Base-by-base conservation (phyloP, 1,140 invertebrate species). In the Maconellicoccus hirsutus region DNA sequence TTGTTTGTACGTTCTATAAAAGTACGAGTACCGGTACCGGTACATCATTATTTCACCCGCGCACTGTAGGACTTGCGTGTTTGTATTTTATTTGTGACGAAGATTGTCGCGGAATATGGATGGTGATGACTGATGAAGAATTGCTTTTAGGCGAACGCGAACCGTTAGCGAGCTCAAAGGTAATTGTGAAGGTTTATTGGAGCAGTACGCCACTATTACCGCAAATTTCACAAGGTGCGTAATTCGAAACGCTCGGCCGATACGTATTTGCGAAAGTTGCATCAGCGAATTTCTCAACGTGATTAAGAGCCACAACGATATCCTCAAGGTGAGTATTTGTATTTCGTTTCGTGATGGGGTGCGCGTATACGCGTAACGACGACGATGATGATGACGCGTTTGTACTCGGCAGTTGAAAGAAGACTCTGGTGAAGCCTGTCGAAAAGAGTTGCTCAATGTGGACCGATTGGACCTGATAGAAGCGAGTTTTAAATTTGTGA, bases 401-500 rank as follows among this genome's bases (percentile, higher is more conserved):
- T 66, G 38, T 66, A 1, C 39, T 4, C n/a, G 8, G 16, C 8
- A 71, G 70, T 69, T 71, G 25, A 22, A 73, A 1, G 21, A 69
- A 12, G 69, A 71, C 38, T 66, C 69, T 52, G 71, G 71, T 70
- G 70, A 70, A 21, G 72, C 63, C 25, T 76, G 75, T 70, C 71
- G 70, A 71, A 72, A 70, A 71, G 52, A 74, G 63, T 70, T 76
- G 16, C 72, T 73, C 12, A 76, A 75, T 71, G 70, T 75, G 12
- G 75, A 76, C 70, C 69, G 74, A 19, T 71, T 75, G 16, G 71
- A 75, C 71, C 72, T 76, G 29, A 72, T 76, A 1, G 71, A 72
- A 1, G 52, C 69, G 23, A 75, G 75, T 52, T 76, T 74, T 66
- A 52, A 69, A 12, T 76, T 73, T 72, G 74, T 75, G 0, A 72